A percentile compares a stretch with the other conserved stretches of the same genome.
These are phyloP conservation scores for Sus cebifrons DNA, from an alignment of 2,797 vertebrate genomes.

Conservation along the genomic window DNA sequence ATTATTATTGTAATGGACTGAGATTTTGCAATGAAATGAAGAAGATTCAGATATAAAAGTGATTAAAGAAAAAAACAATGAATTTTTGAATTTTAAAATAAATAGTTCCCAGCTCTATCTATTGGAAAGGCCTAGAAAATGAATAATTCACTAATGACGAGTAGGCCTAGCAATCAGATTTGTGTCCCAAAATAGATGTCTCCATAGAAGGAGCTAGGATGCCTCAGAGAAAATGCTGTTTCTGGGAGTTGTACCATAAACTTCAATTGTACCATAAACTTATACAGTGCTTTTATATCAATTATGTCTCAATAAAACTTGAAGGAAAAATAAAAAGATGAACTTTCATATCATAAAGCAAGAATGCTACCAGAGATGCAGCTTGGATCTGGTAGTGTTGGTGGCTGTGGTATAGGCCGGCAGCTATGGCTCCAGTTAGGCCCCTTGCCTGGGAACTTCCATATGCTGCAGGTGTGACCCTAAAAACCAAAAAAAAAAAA, in stretches of 20 bases:
- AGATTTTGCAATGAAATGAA: background rate
- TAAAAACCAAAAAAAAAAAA: too few species aligned
- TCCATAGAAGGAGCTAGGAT: background rate
- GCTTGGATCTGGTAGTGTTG: too few species aligned
- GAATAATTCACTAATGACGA: background rate
- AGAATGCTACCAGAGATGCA: background rate
- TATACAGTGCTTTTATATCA: background rate
- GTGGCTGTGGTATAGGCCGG: too few species aligned
- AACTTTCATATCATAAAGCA: slow-evolving; percentile 25
- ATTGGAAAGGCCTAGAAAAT: background rate
- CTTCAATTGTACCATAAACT: background rate
- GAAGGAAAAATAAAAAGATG: background rate
- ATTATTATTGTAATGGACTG: slow-evolving; percentile 11
- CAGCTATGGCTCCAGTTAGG: too few species aligned
- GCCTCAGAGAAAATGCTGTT: slow-evolving; percentile 48
- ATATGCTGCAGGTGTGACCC: too few species aligned
- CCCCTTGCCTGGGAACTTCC: too few species aligned
- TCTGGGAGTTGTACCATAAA: background rate
- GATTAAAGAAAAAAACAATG: background rate
- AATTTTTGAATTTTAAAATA: slow-evolving; percentile 32
- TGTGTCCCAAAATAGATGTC: slow-evolving; percentile 25
- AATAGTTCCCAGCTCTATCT: background rate
- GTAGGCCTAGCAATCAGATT: background rate
- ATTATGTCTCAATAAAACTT: background rate
- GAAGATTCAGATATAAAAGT: background rate